Evolutionary conservation across 2,113 vertebrate genomes (phyloP).

Genomic region (Cynoglossus semilaevis): DNA sequence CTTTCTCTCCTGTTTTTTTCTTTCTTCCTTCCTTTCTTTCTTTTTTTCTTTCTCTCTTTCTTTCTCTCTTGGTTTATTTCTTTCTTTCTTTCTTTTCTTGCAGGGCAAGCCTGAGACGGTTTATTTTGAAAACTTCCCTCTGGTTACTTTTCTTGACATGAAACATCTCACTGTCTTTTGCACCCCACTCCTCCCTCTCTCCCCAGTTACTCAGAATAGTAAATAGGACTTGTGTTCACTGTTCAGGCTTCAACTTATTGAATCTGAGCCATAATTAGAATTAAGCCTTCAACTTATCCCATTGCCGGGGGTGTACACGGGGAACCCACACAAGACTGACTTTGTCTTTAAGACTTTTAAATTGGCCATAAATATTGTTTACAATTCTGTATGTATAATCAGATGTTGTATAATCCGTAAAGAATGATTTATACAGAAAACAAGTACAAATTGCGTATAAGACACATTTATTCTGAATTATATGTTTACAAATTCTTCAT

Average conservation of each 20-base stretch:
- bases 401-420: too few relatives aligned
- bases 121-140: conserved; percentile 51
- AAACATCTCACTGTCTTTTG: neutral
- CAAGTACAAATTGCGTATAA: neutral
- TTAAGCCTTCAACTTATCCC: conserved; percentile 11
- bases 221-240: conserved; percentile 38
- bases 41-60: too few relatives aligned
- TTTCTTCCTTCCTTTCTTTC: too few relatives aligned
- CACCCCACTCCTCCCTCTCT: conserved; percentile 30
- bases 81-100: too few relatives aligned
- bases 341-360: conserved; percentile 11
- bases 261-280: conserved; percentile 37
- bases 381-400: neutral
- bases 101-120: neutral
- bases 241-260: conserved; percentile 44
- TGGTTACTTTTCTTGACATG: conserved; percentile 2
- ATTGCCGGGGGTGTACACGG: conserved; percentile 15
- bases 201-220: conserved; percentile 53
- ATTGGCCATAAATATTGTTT: neutral
- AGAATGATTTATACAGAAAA: neutral
- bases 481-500: neutral
- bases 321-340: conserved; percentile 3
- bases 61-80: conserved; percentile 39
- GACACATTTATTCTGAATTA: neutral
- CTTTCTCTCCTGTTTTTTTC: too few relatives aligned